These are phyloP conservation scores for Selenia dentaria DNA, from an alignment of 2,888 invertebrate species.

Conservation along the genomic window DNA sequence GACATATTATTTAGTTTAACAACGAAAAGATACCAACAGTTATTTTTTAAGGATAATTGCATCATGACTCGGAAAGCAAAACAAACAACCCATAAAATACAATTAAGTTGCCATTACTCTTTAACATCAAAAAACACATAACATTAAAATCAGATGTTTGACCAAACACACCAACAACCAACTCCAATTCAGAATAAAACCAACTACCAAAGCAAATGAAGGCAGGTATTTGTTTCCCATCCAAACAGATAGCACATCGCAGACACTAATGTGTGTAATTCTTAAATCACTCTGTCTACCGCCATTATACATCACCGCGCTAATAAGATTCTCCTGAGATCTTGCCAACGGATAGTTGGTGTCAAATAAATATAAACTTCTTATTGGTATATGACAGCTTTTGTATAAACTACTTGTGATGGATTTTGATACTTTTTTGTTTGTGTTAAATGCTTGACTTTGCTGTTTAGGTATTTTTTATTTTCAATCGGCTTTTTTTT, in stretches of 20 bases:
- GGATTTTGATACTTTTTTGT: not conserved
- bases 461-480: too few species aligned
- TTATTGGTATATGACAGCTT: slow-evolving; percentile 7
- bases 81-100: too few species aligned
- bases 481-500: too few species aligned
- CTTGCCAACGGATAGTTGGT: slow-evolving; percentile 5
- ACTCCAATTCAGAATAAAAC: not conserved
- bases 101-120: too few species aligned
- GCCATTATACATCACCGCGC: slow-evolving; percentile 5
- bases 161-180: not conserved
- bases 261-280: slow-evolving; percentile 28
- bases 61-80: too few species aligned
- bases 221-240: slow-evolving; percentile 11
- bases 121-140: too few species aligned
- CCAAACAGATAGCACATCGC: slow-evolving; percentile 15
- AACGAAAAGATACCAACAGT: too few species aligned
- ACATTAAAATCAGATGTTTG: slow-evolving; percentile 8
- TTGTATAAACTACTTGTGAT: not conserved
- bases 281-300: slow-evolving; percentile 17
- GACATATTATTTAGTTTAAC: too few species aligned
- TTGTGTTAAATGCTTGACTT: not conserved
- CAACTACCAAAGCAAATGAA: slow-evolving; percentile 10
- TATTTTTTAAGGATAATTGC: too few species aligned
- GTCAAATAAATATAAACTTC: slow-evolving; percentile 1
- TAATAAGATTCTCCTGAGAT: slow-evolving; percentile 1